A percentile compares a stretch with the other conserved stretches of the same genome.
Conservation (phyloP, 2,797 vertebrate species). For the Merluccius polli region DNA sequence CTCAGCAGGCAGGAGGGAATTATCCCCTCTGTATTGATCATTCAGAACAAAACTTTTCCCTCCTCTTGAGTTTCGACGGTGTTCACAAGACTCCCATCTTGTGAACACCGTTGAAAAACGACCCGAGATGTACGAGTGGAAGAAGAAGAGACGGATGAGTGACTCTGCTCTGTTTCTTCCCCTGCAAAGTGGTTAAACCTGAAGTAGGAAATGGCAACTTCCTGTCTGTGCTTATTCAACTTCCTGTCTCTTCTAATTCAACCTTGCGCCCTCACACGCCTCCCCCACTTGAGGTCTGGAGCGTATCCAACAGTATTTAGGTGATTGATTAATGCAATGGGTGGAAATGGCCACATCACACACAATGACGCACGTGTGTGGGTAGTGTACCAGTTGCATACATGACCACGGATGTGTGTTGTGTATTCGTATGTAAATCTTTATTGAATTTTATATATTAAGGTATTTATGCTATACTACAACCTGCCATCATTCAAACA, state of each 20-base stretch:
- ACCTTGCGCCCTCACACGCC: constrained; percentile 21
- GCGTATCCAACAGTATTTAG: not conserved
- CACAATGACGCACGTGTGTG: not conserved
- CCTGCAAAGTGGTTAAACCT: constrained; percentile 36
- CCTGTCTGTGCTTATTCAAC: constrained; percentile 53
- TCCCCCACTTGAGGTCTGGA: not conserved
- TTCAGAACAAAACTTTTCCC: constrained; percentile 10
- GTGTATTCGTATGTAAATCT: too few relatives aligned
- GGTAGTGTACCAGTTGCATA: too few relatives aligned
- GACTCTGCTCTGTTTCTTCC: constrained; percentile 25
- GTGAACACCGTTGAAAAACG: constrained; percentile 5
- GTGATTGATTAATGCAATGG: not conserved
- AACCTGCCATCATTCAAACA: too few relatives aligned
- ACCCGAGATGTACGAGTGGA: not conserved
- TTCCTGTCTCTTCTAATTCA: constrained; percentile 3
- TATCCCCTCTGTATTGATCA: constrained; percentile 29
- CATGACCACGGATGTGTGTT: too few relatives aligned
- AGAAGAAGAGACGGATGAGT: constrained; percentile 25
- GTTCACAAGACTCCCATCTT: constrained; percentile 33
- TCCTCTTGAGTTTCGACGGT: not conserved
- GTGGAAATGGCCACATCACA: not conserved
- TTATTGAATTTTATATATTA: too few relatives aligned
- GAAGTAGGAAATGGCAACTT: constrained; percentile 64
- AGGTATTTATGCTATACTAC: too few relatives aligned
- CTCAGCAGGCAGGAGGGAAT: constrained; percentile 9